Evolutionary conservation across 2,797 vertebrate genomes (phyloP).

Genomic region (Aselliscus stoliczkanus): DNA sequence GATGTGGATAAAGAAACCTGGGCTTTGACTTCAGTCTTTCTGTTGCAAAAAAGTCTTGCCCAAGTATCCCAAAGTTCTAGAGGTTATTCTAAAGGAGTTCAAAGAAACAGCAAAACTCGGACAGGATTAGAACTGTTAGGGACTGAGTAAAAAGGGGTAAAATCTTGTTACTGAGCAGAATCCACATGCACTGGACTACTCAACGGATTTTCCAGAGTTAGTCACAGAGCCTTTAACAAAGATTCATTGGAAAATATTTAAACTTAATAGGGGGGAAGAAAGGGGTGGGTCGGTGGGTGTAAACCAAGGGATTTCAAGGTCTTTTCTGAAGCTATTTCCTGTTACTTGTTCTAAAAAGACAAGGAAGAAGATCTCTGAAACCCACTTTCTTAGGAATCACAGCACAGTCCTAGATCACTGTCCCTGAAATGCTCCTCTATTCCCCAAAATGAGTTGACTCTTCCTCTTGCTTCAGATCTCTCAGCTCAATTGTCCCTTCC

Average conservation of each 20-base stretch:
- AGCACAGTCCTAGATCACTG: not conserved
- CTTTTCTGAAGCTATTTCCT: not conserved
- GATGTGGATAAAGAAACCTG: not conserved
- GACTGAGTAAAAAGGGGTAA: not conserved
- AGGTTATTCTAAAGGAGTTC: not conserved
- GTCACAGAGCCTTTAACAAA: not conserved
- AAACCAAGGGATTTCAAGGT: not conserved
- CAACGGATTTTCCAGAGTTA: not conserved
- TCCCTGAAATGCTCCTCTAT: not conserved
- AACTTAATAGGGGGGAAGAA: not conserved
- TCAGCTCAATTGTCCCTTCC: not conserved
- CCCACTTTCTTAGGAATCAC: not conserved
- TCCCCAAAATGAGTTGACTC: too few species aligned
- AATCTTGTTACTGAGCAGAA: not conserved
- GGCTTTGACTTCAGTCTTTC: not conserved
- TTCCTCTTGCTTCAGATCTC: not conserved
- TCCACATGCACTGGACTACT: not conserved
- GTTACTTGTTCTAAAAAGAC: not conserved
- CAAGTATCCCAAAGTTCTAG: not conserved
- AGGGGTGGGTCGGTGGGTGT: too few species aligned
- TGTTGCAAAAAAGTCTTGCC: not conserved
- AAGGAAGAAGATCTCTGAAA: not conserved
- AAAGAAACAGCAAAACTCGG: not conserved
- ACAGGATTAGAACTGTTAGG: not conserved
- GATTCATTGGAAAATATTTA: not conserved